A percentile compares a stretch with the other conserved stretches of the same genome.
Conservation (phyloP, 2,797 vertebrate species). For the Halcyon smyrnensis region DNA sequence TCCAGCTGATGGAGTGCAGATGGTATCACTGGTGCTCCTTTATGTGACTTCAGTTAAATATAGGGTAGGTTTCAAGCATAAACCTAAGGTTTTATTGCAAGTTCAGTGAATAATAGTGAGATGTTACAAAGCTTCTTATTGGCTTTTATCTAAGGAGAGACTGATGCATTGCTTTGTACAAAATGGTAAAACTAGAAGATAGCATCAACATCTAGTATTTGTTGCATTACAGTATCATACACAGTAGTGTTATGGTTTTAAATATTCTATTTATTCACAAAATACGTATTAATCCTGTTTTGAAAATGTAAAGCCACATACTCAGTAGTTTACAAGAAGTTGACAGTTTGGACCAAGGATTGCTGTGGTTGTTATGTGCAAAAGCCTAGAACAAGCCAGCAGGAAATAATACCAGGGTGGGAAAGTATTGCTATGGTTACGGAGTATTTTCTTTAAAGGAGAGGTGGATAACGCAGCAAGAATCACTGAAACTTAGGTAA, state of each 20-base stretch:
- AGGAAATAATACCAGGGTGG: conserved; percentile 73
- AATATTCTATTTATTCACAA: neutral
- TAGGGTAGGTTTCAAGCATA: neutral
- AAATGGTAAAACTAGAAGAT: neutral
- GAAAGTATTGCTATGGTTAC: conserved; percentile 75
- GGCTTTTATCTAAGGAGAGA: neutral
- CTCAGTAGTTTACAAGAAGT: conserved; percentile 47
- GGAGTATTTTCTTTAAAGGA: conserved; percentile 70
- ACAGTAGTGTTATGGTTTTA: neutral
- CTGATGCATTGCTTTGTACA: neutral
- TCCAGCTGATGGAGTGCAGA: neutral
- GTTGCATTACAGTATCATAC: neutral
- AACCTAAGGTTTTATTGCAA: neutral
- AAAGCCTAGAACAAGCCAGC: conserved; percentile 68
- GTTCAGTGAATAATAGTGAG: neutral
- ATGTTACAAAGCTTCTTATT: neutral
- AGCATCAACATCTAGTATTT: neutral
- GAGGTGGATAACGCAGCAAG: conserved; percentile 59
- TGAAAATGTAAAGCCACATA: neutral
- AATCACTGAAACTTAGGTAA: conserved; percentile 54
- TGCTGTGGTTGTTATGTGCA: conserved; percentile 68
- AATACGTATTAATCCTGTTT: neutral
- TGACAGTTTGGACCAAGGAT: conserved; percentile 46
- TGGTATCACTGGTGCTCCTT: neutral
- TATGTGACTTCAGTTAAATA: neutral